phyloP scores from a whole-genome alignment of 2,888 invertebrate genomes.

The Tubulanus polymorphus region DNA sequence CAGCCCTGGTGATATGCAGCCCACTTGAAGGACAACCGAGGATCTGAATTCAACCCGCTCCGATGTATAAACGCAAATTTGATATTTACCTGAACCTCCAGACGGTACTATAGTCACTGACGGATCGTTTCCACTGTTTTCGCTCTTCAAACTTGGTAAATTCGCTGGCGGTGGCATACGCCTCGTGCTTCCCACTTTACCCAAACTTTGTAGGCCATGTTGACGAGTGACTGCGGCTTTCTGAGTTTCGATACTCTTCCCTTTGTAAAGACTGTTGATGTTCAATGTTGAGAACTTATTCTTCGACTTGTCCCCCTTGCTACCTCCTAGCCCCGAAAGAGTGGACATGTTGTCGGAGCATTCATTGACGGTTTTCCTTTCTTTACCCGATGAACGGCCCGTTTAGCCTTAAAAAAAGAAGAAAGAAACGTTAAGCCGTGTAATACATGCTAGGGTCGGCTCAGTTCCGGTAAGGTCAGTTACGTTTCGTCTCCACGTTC shows the following conservation, averaged over 20 bases:
- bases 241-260: slow-evolving; percentile 55
- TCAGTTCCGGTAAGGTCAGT: background rate
- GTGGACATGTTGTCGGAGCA: slow-evolving; percentile 94
- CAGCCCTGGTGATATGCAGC: too few relatives aligned
- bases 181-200: slow-evolving; percentile 94
- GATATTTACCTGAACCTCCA: slow-evolving; percentile 59
- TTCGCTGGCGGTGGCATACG: slow-evolving; percentile 90
- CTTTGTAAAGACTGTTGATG: slow-evolving; percentile 93
- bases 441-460: background rate
- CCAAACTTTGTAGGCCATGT: slow-evolving; percentile 99
- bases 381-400: slow-evolving; percentile 72
- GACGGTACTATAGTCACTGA: slow-evolving; percentile 74
- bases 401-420: slow-evolving; percentile 23
- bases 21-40: too few relatives aligned
- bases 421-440: background rate
- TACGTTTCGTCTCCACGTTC: background rate
- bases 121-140: slow-evolving; percentile 75
- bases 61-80: too few relatives aligned
- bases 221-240: slow-evolving; percentile 72
- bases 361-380: slow-evolving; percentile 69
- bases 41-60: too few relatives aligned
- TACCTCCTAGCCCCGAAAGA: slow-evolving; percentile 85
- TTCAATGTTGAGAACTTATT: slow-evolving; percentile 94
- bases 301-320: slow-evolving; percentile 81
- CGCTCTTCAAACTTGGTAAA: slow-evolving; percentile 97